Base-by-base conservation (phyloP, 2,888 invertebrate genomes). In the Coelopa pilipes region DNA sequence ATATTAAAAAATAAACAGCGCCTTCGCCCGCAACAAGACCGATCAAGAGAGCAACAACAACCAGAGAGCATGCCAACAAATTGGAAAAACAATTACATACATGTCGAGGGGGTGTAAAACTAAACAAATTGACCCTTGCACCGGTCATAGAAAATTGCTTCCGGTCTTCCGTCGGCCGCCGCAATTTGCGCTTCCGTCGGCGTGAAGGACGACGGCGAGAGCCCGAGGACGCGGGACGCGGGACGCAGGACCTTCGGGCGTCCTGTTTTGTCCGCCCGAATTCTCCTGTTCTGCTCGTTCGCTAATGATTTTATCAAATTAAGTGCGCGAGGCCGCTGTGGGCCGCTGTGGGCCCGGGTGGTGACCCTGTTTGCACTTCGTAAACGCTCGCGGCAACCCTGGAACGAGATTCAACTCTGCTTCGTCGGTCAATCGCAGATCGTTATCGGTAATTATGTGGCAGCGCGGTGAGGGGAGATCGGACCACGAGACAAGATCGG, bases 381-480 rank as follows among this genome's bases (percentile, higher is more conserved):
- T 70, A 70, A 34, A 72, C 15, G 63, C 12, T 63, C 55, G 10
- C 50, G 24, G 15, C 19, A 15, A 34, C 55, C 21, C 47, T 21
- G 19, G 49, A 24, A 45, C 47, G 45, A 10, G 55, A 72, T 67
- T 72, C 34, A 34, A 34, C 13, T 59, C 47, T 73, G 74, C 78
- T 80, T 79, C 76, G 76, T 70, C 75, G 80, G 73, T 72, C 79
- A 82, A 79, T 82, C 79, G 78, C 34, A 76, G 82, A 82, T 82
- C 78, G 74, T 81, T 81, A 82, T 82, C 82, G 77, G 78, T 78
- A 82, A 82, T 82, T 82, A 82, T 81, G 81, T 81, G 82, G 81
- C 79, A 13, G 55, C 34, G n/a, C 17, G 47, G 49, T 47, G 70
- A 49, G 49, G 15, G 50, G 46, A n/a, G 55, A 57, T 69, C 15